phyloP scores from a whole-genome alignment of 2,113 vertebrate species.

The Xiphorhynchus elegans region DNA sequence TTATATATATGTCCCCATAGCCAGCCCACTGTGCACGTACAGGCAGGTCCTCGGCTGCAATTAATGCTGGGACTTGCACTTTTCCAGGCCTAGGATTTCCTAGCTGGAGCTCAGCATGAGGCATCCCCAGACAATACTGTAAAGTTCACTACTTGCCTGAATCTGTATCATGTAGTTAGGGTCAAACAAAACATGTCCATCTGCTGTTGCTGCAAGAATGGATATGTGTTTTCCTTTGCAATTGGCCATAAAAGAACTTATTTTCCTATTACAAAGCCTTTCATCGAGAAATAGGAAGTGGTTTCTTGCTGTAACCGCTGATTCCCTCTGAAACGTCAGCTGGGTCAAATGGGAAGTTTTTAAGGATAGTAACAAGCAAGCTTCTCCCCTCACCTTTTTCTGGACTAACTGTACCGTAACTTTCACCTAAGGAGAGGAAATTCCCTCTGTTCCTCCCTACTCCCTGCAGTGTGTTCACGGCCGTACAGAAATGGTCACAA shows the following conservation, averaged over 20 bases:
- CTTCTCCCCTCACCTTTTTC: neutral
- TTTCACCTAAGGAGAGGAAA: neutral
- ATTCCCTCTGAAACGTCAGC: neutral
- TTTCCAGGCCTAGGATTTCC: neutral
- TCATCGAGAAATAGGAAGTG: neutral
- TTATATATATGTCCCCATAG: neutral
- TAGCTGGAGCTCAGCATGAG: neutral
- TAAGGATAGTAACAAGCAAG: neutral
- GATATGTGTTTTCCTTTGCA: neutral
- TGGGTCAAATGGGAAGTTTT: neutral
- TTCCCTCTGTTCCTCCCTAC: neutral
- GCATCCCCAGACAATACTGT: neutral
- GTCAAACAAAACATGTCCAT: neutral
- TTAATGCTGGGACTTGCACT: neutral
- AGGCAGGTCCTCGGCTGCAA: neutral
- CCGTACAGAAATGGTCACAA: neutral
- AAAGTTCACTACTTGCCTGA: neutral
- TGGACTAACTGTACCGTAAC: neutral
- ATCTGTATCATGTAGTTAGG: neutral
- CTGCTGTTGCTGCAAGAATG: neutral
- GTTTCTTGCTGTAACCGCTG: neutral
- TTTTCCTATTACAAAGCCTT: neutral
- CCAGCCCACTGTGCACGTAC: neutral
- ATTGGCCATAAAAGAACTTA: neutral
- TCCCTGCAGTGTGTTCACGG: neutral